Conservation (phyloP, 2,797 vertebrate species). For the Apogon talboti region DNA sequence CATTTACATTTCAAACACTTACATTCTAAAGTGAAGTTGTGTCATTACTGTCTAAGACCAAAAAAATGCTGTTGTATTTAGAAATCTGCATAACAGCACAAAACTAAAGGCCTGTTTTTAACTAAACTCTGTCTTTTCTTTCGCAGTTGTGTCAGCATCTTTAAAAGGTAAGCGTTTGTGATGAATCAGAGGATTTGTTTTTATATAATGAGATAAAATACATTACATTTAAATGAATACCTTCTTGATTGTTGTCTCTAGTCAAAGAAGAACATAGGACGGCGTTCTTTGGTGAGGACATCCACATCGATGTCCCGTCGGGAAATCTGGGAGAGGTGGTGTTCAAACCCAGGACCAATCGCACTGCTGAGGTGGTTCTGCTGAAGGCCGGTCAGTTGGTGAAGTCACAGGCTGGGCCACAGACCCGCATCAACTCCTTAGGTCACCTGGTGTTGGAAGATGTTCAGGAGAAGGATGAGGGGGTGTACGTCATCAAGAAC, state of each 20-base stretch:
- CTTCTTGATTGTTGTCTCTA: conserved; percentile 27
- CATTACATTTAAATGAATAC: background rate
- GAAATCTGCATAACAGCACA: conserved; percentile 24
- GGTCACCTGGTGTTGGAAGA: conserved; percentile 79
- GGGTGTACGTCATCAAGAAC: conserved; percentile 74
- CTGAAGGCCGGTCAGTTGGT: conserved; percentile 55
- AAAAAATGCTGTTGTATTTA: conserved; percentile 33
- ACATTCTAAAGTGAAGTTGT: conserved; percentile 4
- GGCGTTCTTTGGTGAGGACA: conserved; percentile 82
- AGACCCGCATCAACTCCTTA: conserved; percentile 48
- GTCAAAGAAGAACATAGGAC: conserved; percentile 74
- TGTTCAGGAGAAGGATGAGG: conserved; percentile 81
- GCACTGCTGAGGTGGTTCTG: conserved; percentile 50
- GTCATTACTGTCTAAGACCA: conserved; percentile 29
- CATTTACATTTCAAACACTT: conserved; percentile 67
- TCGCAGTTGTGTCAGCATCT: conserved; percentile 72
- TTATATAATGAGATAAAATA: background rate
- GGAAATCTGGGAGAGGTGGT: conserved; percentile 64
- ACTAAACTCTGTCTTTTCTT: conserved; percentile 32
- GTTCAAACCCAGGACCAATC: conserved; percentile 66
- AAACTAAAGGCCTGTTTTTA: conserved; percentile 19
- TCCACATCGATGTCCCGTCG: conserved; percentile 71
- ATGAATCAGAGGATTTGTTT: background rate
- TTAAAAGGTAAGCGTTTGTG: conserved; percentile 70
- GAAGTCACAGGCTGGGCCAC: conserved; percentile 7